A percentile compares a stretch with the other conserved stretches of the same genome.
These are phyloP conservation scores for Magallana ariakensis DNA, from an alignment of 1,140 invertebrate species.

Conservation along the genomic window DNA sequence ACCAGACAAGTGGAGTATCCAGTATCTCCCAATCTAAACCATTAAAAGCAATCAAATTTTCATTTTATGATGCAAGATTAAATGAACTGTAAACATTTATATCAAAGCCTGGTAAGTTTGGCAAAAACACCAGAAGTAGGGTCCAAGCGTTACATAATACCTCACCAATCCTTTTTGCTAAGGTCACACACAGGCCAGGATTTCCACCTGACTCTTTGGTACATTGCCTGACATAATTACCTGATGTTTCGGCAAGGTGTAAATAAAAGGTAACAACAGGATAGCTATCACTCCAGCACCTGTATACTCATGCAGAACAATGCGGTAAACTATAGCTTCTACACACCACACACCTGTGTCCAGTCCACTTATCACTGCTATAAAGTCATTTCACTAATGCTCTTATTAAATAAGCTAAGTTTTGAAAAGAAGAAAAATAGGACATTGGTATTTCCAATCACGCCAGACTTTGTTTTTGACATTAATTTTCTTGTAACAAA, in stretches of 20 bases:
- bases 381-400: conserved; percentile 17
- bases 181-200: background rate
- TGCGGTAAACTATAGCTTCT: background rate
- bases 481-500: too few relatives aligned
- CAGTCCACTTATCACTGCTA: background rate
- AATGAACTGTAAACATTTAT: conserved; percentile 28
- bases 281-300: background rate
- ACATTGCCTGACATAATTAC: conserved; percentile 13
- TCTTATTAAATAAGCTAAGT: background rate
- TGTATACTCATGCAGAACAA: background rate
- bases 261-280: conserved; percentile 8
- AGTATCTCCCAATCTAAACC: conserved; percentile 19
- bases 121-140: background rate
- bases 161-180: background rate
- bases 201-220: background rate
- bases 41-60: conserved; percentile 23
- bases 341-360: background rate
- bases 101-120: background rate
- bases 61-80: conserved; percentile 38
- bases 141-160: conserved; percentile 16
- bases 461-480: too few relatives aligned
- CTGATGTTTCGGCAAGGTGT: background rate
- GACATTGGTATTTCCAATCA: too few relatives aligned
- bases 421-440: background rate
- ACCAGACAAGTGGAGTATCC: conserved; percentile 14